phyloP scores from a whole-genome alignment of 2,888 invertebrate species.

The Polymixis flavicincta region DNA sequence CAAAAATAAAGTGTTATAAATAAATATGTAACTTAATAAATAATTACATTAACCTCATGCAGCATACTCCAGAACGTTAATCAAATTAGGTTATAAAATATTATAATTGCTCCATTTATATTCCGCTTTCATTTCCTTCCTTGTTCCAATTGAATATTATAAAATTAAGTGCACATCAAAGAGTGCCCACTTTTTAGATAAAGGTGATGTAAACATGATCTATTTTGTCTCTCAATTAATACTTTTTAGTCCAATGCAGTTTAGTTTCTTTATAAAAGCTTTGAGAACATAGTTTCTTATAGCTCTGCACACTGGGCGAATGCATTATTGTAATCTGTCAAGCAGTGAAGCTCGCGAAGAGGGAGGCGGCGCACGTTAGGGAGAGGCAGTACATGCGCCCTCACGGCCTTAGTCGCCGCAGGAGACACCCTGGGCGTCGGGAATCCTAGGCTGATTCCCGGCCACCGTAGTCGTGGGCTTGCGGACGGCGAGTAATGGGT shows the following conservation, averaged over 20 bases:
- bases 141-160: constrained; percentile 50
- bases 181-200: constrained; percentile 21
- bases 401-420: no score
- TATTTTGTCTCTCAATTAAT: constrained; percentile 6
- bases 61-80: constrained; percentile 17
- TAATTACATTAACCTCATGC: constrained; percentile 26
- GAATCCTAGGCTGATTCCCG: no score
- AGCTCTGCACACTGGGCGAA: not conserved
- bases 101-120: constrained; percentile 6
- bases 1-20: constrained; percentile 25
- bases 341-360: no score
- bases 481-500: no score
- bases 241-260: constrained; percentile 4
- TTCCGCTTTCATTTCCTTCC: constrained; percentile 36
- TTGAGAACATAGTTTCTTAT: not conserved
- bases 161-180: constrained; percentile 60
- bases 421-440: no score
- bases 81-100: constrained; percentile 25
- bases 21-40: constrained; percentile 9
- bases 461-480: no score
- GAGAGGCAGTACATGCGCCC: no score
- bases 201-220: constrained; percentile 7
- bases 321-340: no score
- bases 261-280: constrained; percentile 3
- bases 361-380: no score